Evolutionary conservation across 2,888 invertebrate genomes (phyloP).

Genomic region (Lepidochitona cinerea): DNA sequence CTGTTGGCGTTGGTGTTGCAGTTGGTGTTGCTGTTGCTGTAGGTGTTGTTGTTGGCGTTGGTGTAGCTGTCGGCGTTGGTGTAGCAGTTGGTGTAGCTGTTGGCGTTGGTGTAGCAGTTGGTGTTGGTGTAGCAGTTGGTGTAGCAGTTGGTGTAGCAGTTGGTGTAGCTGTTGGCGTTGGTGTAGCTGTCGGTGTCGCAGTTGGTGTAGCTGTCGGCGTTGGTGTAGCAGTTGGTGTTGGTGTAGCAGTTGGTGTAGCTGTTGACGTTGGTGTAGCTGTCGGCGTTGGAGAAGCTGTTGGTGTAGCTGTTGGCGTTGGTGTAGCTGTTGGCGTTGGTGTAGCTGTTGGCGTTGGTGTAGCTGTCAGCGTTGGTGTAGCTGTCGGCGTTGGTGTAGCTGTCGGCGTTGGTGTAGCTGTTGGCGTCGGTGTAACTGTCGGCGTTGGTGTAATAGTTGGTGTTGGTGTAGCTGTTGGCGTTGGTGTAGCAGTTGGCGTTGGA

Average conservation of each 20-base stretch:
- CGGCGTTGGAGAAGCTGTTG: neutral
- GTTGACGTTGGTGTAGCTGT: neutral
- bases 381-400: neutral
- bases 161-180: neutral
- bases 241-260: neutral
- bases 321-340: neutral
- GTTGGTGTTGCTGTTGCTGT: neutral
- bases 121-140: neutral
- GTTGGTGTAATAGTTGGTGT: neutral
- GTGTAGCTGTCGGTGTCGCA: neutral
- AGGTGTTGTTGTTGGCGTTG: neutral
- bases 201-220: neutral
- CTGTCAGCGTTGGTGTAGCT: neutral
- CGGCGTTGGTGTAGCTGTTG: neutral
- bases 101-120: neutral
- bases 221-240: neutral
- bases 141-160: neutral
- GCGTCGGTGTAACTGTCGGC: neutral
- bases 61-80: neutral
- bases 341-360: neutral
- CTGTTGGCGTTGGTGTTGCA: neutral
- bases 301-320: neutral
- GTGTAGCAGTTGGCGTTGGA: neutral
- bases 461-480: neutral
- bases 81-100: neutral